Base-by-base conservation (phyloP, 2,888 invertebrate genomes). In the Tetranychus piercei region DNA sequence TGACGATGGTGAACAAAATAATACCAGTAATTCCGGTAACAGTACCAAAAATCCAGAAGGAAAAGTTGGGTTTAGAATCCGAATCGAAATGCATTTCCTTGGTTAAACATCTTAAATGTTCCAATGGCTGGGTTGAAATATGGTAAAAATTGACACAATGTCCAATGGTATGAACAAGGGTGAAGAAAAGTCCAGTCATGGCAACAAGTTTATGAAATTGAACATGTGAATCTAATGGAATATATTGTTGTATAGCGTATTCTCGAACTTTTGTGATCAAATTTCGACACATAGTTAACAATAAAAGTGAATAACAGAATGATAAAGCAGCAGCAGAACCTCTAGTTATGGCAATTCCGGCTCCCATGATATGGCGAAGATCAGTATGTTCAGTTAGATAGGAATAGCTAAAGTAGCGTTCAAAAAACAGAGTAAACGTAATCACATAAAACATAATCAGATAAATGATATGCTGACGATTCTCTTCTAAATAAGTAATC, bases 131-230 rank as follows among this genome's bases (percentile, higher is more conserved):
- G 0, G 94, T 95, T 6, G 94, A 94, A 0, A 96, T 91, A 81
- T 96, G 95, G 82, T 96, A 96, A 83, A 96, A 96, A 83, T 96
- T 96, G 55, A 96, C 92, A 81, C 95, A 90, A 80, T 96, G 96
- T 0, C 95, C 95, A 3, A 93, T 89, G 0, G 94, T 91, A 81
- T 96, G 95, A 0, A 94, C 85, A 1, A 94, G 81, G 80, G 77
- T 4, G 83, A 95, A 95, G 84, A 95, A 92, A 0, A 94, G 84
- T 0, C 93, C 94, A 0, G 95, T 95, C 79, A 93, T 91, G 0
- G 95, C 96, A 0, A 92, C 93, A 74, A 96, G 94, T 84, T 95
- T 95, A 83, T 96, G 96, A 82, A 96, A 96, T 81, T 93, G 94
- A 74, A 96, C 94, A 80, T 95, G 93, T 0, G 94, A 91, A 82